A percentile compares a stretch with the other conserved stretches of the same genome.
Conservation (phyloP, 2,113 vertebrate genomes). For the Halichoeres trimaculatus region DNA sequence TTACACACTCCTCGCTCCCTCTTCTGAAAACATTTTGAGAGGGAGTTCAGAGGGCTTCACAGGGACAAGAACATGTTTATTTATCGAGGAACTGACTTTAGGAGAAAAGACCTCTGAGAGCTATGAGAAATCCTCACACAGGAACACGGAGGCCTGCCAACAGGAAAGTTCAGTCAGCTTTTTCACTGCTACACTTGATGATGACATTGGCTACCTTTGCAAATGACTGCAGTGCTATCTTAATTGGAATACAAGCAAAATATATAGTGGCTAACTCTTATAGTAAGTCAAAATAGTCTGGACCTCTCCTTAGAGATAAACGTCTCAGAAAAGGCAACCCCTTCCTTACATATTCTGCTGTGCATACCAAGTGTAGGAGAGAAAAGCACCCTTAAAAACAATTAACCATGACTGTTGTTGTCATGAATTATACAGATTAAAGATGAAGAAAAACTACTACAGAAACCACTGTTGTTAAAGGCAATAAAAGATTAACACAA, state of each 20-base stretch:
- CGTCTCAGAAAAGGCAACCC: no score
- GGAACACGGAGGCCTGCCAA: conserved; percentile 30
- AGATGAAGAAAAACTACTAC: no score
- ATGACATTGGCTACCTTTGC: conserved; percentile 3
- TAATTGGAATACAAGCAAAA: neutral
- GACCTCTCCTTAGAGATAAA: no score
- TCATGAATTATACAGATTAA: no score
- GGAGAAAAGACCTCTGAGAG: conserved; percentile 40
- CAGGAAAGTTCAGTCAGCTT: conserved; percentile 16
- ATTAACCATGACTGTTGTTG: no score
- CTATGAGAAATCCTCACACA: conserved; percentile 39
- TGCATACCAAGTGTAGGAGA: no score
- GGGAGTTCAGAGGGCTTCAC: conserved; percentile 43
- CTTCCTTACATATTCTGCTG: no score
- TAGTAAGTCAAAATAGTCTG: no score
- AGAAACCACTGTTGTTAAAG: no score
- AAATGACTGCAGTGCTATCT: conserved; percentile 3
- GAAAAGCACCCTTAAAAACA: no score
- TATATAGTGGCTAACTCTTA: neutral
- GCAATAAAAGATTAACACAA: no score
- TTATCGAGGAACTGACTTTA: conserved; percentile 46
- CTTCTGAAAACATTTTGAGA: conserved; percentile 34
- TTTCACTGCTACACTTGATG: neutral
- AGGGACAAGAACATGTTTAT: conserved; percentile 35
- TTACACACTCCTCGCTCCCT: conserved; percentile 8